phyloP scores from a whole-genome alignment of 2,797 vertebrate species.

The Dicrostonyx torquatus region DNA sequence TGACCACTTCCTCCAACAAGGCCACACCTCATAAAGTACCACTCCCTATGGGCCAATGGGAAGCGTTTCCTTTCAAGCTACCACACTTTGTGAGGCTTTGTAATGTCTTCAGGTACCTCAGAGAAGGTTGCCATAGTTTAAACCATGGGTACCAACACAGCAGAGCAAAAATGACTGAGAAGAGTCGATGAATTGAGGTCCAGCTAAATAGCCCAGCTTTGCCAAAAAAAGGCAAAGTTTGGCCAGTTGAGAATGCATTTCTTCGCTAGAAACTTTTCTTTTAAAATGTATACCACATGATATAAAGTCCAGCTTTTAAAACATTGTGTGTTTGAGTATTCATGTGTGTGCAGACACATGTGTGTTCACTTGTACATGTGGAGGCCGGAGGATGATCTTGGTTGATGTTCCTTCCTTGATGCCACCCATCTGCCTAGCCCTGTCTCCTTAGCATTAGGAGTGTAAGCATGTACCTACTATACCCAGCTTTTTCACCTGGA shows the following conservation, averaged over 20 bases:
- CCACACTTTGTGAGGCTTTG: not conserved
- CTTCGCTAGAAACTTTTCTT: not conserved
- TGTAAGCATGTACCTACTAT: not conserved
- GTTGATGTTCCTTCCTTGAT: not conserved
- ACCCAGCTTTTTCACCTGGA: not conserved
- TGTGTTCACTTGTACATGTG: no score
- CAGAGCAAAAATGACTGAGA: not conserved
- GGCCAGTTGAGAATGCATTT: not conserved
- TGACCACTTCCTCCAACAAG: not conserved
- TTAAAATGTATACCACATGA: not conserved
- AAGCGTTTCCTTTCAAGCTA: not conserved
- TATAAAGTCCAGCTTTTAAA: conserved; percentile 16
- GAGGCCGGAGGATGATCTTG: not conserved
- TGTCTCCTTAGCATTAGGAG: not conserved
- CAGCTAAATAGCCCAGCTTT: not conserved
- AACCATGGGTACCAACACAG: not conserved
- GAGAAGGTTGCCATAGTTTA: not conserved
- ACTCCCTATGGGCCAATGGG: not conserved
- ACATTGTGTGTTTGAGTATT: not conserved
- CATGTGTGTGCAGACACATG: not conserved
- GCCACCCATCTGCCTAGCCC: not conserved
- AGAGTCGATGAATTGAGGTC: not conserved
- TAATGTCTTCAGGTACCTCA: not conserved
- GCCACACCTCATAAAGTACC: not conserved
- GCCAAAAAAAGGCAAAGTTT: not conserved